These are phyloP conservation scores for Bergia sp. DNA, from an alignment of 92 coral and sea anemone genomes.

Conservation along the genomic window DNA sequence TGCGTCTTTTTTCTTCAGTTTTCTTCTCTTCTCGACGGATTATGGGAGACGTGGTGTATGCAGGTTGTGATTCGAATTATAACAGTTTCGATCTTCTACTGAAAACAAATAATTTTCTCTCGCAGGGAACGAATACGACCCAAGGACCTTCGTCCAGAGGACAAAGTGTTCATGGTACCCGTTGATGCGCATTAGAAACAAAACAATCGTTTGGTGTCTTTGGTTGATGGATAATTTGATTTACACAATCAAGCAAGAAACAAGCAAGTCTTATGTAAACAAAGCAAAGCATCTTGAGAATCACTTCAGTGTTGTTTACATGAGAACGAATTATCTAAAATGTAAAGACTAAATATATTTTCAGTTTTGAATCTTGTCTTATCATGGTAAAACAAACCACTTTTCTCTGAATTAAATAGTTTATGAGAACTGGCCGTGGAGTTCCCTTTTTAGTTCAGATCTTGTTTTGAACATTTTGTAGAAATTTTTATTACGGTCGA, in stretches of 20 bases:
- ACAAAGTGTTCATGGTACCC: slow-evolving; percentile 93
- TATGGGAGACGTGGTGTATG: no score
- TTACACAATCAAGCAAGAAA: neutral
- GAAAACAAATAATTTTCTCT: neutral
- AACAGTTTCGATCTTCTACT: no score
- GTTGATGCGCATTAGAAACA: slow-evolving; percentile 57
- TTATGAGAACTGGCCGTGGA: no score
- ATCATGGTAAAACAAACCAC: neutral
- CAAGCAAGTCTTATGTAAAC: neutral
- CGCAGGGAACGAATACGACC: slow-evolving; percentile 90
- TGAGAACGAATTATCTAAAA: neutral
- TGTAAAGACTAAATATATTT: no score
- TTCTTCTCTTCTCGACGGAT: no score
- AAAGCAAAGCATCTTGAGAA: neutral
- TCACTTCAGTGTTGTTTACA: neutral
- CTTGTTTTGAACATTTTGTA: no score
- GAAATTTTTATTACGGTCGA: no score
- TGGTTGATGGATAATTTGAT: neutral
- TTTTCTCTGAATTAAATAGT: no score
- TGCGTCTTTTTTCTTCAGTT: no score
- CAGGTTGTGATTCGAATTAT: no score
- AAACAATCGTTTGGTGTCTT: no score
- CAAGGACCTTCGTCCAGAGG: slow-evolving; percentile 79
- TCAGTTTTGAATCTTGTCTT: neutral
- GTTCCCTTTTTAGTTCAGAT: no score